Evolutionary conservation across 1,140 invertebrate species (phyloP), one percentile per base, ranked within the genome.

Genomic region (Meloidogyne floridensis): DNA sequence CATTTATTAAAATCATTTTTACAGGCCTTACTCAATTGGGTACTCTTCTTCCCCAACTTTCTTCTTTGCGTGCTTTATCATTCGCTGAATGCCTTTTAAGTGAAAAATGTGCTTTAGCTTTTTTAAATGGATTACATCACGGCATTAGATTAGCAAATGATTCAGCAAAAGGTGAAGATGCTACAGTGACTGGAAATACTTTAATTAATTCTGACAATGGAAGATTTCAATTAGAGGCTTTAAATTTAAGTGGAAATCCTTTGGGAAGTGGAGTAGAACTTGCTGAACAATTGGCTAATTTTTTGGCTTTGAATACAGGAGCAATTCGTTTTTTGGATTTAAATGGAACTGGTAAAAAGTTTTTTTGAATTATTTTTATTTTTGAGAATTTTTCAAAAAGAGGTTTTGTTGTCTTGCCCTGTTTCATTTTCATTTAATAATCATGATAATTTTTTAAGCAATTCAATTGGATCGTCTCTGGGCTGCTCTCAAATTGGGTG

Each of bases 401-500:
- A n/a, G 32, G 32, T 32, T 32, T 32, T 32, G 2, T 32, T 32
- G 1, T 32, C 2, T 2, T 32, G 32, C 32, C 32, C 32, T 32
- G 32, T 32, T n/a, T n/a, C n/a, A n/a, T 32, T 32, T 32, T 32
- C 32, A 32, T 32, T 32, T 32, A 32, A 32, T 32, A 2, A 32
- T 32, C 2, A 32, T 32, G 32, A 32, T 20, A 20, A 20, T 20
- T 32, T 32, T 32, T 78, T 56, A 56, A 78, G 77, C 77, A 53
- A 20, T 78, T 9, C 77, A 78, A 78, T 18, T 78, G 18, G 88
- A 89, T 77, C 85, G 87, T 70, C 84, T 89, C 2, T 89, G 88
- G 88, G 74, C 85, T 13, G 85, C 86, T 3, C 78, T 89, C 4
- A 89, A 89, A 73, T 83, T 89, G 47, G 88, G 88, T 15, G 89